Conservation (phyloP, 2,888 invertebrate genomes). For the Lithophane semibrunnea region DNA sequence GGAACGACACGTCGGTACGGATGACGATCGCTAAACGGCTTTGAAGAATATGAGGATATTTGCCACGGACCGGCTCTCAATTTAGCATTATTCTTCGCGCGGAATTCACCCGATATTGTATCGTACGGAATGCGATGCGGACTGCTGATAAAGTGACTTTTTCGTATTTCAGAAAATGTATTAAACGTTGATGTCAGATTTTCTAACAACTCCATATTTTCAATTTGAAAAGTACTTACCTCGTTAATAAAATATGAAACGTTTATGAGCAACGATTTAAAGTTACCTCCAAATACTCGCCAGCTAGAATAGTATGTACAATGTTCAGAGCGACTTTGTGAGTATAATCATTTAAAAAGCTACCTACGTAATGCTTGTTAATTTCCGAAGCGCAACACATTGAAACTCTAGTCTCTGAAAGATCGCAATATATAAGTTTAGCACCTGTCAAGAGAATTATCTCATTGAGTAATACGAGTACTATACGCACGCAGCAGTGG, state of each 20-base stretch:
- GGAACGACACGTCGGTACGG: conserved; percentile 50
- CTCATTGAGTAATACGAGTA: conserved; percentile 9
- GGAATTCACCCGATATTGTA: conserved; percentile 24
- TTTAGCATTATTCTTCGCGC: conserved; percentile 35
- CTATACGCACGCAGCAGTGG: background rate
- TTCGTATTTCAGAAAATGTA: conserved; percentile 8
- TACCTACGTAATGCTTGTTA: conserved; percentile 8
- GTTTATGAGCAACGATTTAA: background rate
- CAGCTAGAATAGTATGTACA: background rate
- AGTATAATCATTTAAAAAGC: conserved; percentile 10
- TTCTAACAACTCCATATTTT: background rate
- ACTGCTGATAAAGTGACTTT: conserved; percentile 5
- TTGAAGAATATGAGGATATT: conserved; percentile 60
- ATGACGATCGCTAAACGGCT: conserved; percentile 60
- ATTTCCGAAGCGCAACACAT: conserved; percentile 12
- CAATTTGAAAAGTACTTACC: background rate
- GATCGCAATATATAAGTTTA: conserved; percentile 29
- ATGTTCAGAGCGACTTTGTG: conserved; percentile 2
- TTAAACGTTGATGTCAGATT: background rate
- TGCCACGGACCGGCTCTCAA: conserved; percentile 35
- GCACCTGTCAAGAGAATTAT: conserved; percentile 23
- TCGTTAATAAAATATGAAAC: background rate
- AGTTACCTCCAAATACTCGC: background rate
- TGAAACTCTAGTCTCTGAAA: conserved; percentile 16
- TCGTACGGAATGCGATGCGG: background rate